Conservation (phyloP, 2,888 invertebrate genomes). For the Candidula unifasciata region DNA sequence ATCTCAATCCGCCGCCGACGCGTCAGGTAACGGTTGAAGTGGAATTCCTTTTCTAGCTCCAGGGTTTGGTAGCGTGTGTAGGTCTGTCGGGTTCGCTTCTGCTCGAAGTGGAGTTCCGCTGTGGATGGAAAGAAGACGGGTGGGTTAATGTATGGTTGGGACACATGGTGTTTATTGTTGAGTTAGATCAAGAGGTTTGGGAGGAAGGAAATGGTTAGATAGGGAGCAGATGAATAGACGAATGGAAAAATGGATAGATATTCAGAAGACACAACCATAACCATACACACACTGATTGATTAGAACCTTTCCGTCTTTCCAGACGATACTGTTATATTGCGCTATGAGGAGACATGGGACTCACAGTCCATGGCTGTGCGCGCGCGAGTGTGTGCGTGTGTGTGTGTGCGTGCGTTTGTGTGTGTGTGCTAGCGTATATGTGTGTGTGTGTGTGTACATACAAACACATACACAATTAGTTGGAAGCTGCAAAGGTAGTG, state of each 20-base stretch:
- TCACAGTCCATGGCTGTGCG: too few species aligned
- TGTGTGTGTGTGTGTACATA: not conserved
- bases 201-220: too few species aligned
- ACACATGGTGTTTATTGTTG: not conserved
- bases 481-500: too few species aligned
- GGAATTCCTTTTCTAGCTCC: slow-evolving; percentile 98
- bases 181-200: not conserved
- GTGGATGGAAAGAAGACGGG: slow-evolving; percentile 51
- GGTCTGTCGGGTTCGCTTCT: slow-evolving; percentile 97
- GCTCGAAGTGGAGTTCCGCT: slow-evolving; percentile 80
- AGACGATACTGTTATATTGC: too few species aligned
- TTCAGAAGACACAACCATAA: too few species aligned
- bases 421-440: too few species aligned
- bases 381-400: too few species aligned
- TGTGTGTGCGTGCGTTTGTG: too few species aligned
- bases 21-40: slow-evolving; percentile 98
- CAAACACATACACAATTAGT: not conserved
- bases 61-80: slow-evolving; percentile 98
- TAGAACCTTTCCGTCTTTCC: too few species aligned
- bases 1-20: slow-evolving; percentile 97
- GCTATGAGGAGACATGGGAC: too few species aligned
- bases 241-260: too few species aligned
- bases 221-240: too few species aligned
- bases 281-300: not conserved
- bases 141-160: not conserved